Evolutionary conservation across 2,888 invertebrate species (phyloP).

Genomic region (Hirtodrosophila cameraria): DNA sequence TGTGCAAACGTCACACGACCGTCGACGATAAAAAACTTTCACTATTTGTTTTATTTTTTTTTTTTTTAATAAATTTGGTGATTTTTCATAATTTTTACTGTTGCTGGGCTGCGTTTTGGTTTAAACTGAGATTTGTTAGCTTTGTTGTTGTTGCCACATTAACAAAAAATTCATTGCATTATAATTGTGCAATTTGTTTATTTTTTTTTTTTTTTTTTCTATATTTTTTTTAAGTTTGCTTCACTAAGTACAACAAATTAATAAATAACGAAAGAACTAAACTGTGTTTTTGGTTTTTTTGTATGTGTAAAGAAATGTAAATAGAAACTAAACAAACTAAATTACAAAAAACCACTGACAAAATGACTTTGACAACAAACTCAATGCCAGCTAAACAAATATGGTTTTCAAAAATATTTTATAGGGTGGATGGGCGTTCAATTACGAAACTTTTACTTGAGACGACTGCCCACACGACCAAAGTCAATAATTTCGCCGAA

Average conservation of each 20-base stretch:
- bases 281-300: conserved; percentile 24
- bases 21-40: conserved; percentile 75
- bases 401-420: conserved; percentile 20
- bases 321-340: conserved; percentile 21
- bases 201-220: conserved; percentile 21
- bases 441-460: conserved; percentile 29
- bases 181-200: conserved; percentile 50
- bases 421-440: background rate
- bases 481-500: conserved; percentile 4
- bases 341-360: conserved; percentile 12
- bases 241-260: conserved; percentile 28
- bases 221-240: conserved; percentile 28
- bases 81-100: conserved; percentile 73
- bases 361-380: conserved; percentile 51
- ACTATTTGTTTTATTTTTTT: conserved; percentile 48
- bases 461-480: conserved; percentile 1
- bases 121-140: conserved; percentile 16
- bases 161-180: conserved; percentile 63
- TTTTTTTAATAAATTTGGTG: conserved; percentile 77
- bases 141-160: conserved; percentile 44
- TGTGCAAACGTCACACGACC: conserved; percentile 63
- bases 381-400: conserved; percentile 63
- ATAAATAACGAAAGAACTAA: conserved; percentile 30
- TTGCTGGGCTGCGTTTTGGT: conserved; percentile 49
- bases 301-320: conserved; percentile 25